Base-by-base conservation (phyloP, 1,140 invertebrate genomes). In the Sipha flava region DNA sequence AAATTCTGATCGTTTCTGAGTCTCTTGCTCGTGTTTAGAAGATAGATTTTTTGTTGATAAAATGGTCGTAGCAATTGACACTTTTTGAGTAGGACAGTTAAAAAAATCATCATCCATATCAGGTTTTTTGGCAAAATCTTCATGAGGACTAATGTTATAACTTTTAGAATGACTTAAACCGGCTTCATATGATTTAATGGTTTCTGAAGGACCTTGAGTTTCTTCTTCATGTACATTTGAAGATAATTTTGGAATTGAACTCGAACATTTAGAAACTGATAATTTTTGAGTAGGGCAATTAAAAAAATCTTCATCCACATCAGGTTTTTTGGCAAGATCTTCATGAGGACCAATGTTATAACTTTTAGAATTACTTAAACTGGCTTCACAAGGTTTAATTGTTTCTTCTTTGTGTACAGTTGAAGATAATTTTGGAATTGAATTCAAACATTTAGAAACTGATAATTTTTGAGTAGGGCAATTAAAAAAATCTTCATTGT, bases 401-500 rank as follows among this genome's bases (percentile, higher is more conserved):
- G 62, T 37, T 64, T 64, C 31, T 21, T 7, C 16, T 64, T 37
- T 5, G 5, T 64, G 14, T n/a, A 31, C 5, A 16, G 14, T 34
- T 6, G 16, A 64, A 4, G 59, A 34, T 10, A 34, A 34, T 18
- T 34, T 62, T 34, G 14, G 1, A 16, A 2, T 34, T 18, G 10
- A 18, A n/a, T 16, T 34, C 3, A 16, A 1, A 1, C 4, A 18
- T 5, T 34, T 34, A n/a, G 34, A 21, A 21, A 66, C 21, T 29
- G n/a, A 40, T 66, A 43, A 0, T 66, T 43, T 66, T 66, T 66
- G 64, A 9, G 64, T 66, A n/a, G 64, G 64, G 23, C 34, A 66
- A 10, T 66, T 43, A 43, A 66, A 66, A n/a, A 66, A 37, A 43
- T 66, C 64, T n/a, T 66, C 64, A 43, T 66, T n/a, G n/a, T 64